Conservation (phyloP, 2,113 vertebrate genomes). For the Cyanoderma ruficeps region DNA sequence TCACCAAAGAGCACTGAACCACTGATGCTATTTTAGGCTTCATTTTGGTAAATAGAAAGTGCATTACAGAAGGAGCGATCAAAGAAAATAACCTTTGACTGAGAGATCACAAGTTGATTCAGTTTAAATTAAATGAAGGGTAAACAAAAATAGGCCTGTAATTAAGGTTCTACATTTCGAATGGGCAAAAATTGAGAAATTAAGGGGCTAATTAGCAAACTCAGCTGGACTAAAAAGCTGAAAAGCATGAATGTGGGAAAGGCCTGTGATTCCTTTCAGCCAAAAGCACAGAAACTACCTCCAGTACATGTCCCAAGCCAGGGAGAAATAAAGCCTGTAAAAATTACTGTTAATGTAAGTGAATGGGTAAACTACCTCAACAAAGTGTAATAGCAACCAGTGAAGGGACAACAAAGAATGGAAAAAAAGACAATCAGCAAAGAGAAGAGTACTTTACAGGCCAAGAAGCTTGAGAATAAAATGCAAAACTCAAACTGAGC, state of each 20-base stretch:
- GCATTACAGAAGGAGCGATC: background rate
- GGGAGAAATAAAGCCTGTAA: background rate
- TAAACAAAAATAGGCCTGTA: slow-evolving; percentile 57
- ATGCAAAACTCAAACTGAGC: background rate
- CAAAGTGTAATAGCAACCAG: background rate
- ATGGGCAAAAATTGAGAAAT: slow-evolving; percentile 18
- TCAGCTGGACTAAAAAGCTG: slow-evolving; percentile 13
- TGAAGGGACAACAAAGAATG: background rate
- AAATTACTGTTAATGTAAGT: background rate
- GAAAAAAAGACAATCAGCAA: background rate
- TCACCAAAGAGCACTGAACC: slow-evolving; percentile 31
- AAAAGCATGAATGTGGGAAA: background rate
- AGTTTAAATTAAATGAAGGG: slow-evolving; percentile 43
- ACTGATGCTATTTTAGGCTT: slow-evolving; percentile 52
- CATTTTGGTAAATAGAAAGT: slow-evolving; percentile 18
- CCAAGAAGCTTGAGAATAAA: background rate
- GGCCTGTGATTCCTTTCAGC: background rate
- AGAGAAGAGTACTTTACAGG: background rate
- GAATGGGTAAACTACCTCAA: background rate
- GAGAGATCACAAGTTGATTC: slow-evolving; percentile 38
- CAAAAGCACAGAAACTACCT: background rate
- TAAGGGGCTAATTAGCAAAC: slow-evolving; percentile 29
- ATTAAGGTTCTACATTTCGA: slow-evolving; percentile 39
- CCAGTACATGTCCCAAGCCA: background rate
- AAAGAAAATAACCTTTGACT: slow-evolving; percentile 63